phyloP scores from a whole-genome alignment of 2,113 vertebrate species.

The Salvelinus sp. region DNA sequence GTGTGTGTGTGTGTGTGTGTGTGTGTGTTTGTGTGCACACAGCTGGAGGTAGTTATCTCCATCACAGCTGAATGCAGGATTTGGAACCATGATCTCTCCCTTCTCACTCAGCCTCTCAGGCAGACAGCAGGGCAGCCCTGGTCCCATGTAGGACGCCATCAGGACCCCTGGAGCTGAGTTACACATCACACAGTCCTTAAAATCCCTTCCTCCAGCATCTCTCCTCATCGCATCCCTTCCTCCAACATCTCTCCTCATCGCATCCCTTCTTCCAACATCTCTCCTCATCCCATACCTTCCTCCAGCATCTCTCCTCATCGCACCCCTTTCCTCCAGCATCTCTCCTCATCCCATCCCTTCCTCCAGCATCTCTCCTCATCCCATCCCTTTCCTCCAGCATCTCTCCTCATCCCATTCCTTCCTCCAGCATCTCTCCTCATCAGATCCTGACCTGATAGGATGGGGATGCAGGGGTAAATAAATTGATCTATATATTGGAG shows the following conservation, averaged over 20 bases:
- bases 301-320: no score
- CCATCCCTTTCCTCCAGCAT: no score
- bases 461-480: constrained; percentile 5
- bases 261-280: no score
- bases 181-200: constrained; percentile 30
- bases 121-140: constrained; percentile 31
- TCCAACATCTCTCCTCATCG: no score
- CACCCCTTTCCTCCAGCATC: no score
- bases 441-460: not conserved
- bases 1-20: no score
- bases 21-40: not conserved
- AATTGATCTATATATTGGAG: not conserved
- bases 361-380: no score
- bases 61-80: constrained; percentile 37
- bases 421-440: constrained; percentile 1
- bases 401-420: no score
- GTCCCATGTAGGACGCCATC: constrained; percentile 41
- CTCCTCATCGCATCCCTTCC: no score
- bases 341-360: no score
- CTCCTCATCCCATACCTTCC: no score
- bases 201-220: constrained; percentile 29
- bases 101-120: constrained; percentile 52
- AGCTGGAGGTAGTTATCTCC: constrained; percentile 55
- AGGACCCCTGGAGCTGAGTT: constrained; percentile 39
- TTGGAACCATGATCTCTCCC: constrained; percentile 42